Evolutionary conservation across 2,797 vertebrate species (phyloP), one percentile per base, ranked within the genome.

Genomic region (Pelodytes ibericus): DNA sequence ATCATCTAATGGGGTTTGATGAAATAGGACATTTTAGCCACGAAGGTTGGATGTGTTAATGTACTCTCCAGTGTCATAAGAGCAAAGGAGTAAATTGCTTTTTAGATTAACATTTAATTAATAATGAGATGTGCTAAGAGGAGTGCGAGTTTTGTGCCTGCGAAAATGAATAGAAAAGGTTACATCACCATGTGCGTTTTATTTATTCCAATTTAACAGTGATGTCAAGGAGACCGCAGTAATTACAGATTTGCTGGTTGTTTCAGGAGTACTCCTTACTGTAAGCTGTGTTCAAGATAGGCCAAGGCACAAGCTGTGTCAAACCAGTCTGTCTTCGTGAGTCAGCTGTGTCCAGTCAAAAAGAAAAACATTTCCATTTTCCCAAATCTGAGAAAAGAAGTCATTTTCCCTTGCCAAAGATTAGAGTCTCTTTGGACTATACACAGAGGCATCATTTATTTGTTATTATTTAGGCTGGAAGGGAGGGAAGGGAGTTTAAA

Each of bases 31-130:
- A 76, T 70, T 41, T 63, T 69, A n/a, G 58, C 58, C 47, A 62
- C 58, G 59, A 63, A 71, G 70, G 59, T 31, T 62, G 49, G 74
- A 76, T 44, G 74, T 70, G 74, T 76, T 76, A 76, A 76, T 76
- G 74, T 53, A 76, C 29, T 76, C 74, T 63, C 31, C 29, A 26
- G 44, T 70, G 74, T 76, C 66, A 64, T 70, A 76, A 76, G 74
- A 70, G 74, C 31, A 57, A 57, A 33, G 30, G 65, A 65, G 41
- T 62, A 75, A 76, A 76, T 76, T 76, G 74, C 74, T 70, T 76
- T 76, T 76, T 70, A 76, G 74, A 76, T 76, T 76, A 76, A 76
- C 74, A 70, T 70, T 76, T 76, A 76, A 76, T 76, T 76, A 76
- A 70, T 76, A 76, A 70, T 70, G 66, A 68, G 66, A 41, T 56